Percentiles rank a stretch among this genome's conserved stretches.
phyloP scores from a whole-genome alignment of 2,113 vertebrate species.

The Forbesichthys agassizii region DNA sequence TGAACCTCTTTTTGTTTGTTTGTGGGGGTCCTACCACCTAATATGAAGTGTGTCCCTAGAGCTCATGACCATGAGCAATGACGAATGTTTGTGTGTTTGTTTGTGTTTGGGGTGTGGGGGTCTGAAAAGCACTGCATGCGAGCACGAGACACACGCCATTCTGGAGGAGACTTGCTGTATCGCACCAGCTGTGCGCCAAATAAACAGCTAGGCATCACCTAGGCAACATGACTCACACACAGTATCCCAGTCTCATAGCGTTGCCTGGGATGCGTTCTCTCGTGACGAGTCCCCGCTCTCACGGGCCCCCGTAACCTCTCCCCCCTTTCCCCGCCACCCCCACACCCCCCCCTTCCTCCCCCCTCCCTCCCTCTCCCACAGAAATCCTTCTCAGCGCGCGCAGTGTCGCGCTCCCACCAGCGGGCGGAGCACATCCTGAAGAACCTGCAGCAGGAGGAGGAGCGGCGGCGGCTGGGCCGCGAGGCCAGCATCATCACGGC shows the following conservation, averaged over 20 bases:
- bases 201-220: conserved; percentile 19
- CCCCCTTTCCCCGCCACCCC: conserved; percentile 2
- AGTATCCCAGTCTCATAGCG: too few species aligned
- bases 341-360: neutral
- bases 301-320: conserved; percentile 16
- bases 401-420: conserved; percentile 97
- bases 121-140: too few species aligned
- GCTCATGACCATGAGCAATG: too few species aligned
- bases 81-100: too few species aligned
- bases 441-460: conserved; percentile 98
- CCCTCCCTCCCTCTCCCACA: conserved; percentile 44
- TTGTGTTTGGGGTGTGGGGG: too few species aligned
- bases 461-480: conserved; percentile 91
- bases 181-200: conserved; percentile 42
- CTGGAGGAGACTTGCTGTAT: conserved; percentile 70
- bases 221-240: too few species aligned
- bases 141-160: conserved; percentile 1
- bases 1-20: too few species aligned
- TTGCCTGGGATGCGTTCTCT: conserved; percentile 3
- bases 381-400: conserved; percentile 98
- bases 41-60: too few species aligned
- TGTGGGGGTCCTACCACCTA: too few species aligned
- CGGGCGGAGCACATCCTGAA: conserved; percentile 97
- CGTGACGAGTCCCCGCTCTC: conserved; percentile 34
- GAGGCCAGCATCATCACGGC: conserved; percentile 98